Conservation (phyloP, 2,888 invertebrate genomes). For the Microctonus brassicae region DNA sequence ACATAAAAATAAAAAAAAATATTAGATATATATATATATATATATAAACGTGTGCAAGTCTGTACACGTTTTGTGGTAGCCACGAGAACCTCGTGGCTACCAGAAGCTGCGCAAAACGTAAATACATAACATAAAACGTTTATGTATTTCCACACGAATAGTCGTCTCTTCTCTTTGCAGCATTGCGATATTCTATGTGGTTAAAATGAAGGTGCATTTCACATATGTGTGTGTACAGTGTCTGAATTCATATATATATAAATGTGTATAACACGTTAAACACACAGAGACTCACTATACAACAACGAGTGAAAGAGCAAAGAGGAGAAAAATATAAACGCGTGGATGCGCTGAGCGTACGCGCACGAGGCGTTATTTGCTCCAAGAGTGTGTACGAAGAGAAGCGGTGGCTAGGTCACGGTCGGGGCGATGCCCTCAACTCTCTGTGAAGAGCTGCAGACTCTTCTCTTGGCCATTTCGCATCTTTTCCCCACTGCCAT, state of each 20-base stretch:
- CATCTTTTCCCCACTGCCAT: slow-evolving; percentile 31
- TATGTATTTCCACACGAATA: slow-evolving; percentile 36
- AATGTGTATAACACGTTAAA: too few species aligned
- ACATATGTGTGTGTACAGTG: slow-evolving; percentile 2
- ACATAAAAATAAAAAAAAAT: background rate
- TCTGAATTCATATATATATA: background rate
- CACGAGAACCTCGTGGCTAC: slow-evolving; percentile 22
- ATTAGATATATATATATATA: background rate
- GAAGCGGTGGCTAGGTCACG: slow-evolving; percentile 68
- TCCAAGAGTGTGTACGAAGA: slow-evolving; percentile 48
- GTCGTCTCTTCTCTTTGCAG: slow-evolving; percentile 6
- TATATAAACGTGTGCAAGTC: background rate
- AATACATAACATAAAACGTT: slow-evolving; percentile 38
- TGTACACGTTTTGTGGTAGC: slow-evolving; percentile 25
- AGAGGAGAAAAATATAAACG: slow-evolving; percentile 38
- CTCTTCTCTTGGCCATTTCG: slow-evolving; percentile 41
- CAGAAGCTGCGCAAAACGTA: slow-evolving; percentile 30
- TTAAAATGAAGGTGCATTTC: background rate
- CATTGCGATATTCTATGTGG: background rate
- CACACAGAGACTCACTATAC: background rate
- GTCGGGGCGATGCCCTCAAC: slow-evolving; percentile 69
- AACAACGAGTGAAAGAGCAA: slow-evolving; percentile 28
- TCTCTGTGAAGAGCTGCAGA: slow-evolving; percentile 41
- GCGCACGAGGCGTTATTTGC: slow-evolving; percentile 47
- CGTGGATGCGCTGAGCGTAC: slow-evolving; percentile 39